These are phyloP conservation scores for Erpornis zantholeuca DNA, from an alignment of 2,113 vertebrate genomes.

Conservation along the genomic window DNA sequence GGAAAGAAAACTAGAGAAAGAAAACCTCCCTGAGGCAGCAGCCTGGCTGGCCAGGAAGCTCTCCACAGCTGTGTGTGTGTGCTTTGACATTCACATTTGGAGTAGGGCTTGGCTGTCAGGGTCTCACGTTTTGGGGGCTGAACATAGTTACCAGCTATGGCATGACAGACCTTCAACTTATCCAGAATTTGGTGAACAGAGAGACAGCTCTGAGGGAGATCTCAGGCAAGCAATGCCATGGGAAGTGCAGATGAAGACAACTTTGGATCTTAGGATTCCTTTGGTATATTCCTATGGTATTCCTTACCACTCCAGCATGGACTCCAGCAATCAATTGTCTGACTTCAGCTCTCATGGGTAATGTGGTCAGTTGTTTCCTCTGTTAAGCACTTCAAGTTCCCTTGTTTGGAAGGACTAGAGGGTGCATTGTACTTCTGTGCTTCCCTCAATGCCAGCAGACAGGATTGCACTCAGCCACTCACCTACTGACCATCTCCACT, in stretches of 20 bases:
- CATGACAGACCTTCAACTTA: background rate
- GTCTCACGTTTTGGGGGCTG: background rate
- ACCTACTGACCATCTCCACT: background rate
- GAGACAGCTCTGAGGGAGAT: background rate
- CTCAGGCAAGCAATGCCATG: background rate
- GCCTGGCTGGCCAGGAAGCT: background rate
- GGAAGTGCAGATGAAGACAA: background rate
- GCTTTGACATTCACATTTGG: background rate
- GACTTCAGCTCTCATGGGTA: background rate
- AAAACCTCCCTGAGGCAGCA: background rate
- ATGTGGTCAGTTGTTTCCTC: background rate
- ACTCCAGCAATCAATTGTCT: background rate
- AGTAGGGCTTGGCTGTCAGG: background rate
- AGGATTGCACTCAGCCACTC: background rate
- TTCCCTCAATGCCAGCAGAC: background rate
- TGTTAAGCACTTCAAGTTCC: background rate
- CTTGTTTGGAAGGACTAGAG: background rate
- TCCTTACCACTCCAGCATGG: background rate
- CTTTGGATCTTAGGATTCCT: background rate
- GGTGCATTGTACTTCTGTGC: background rate
- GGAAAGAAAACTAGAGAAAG: no score
- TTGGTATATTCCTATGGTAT: no score
- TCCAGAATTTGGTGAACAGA: background rate
- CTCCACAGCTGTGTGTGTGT: accelerated
- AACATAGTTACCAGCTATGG: background rate